These are phyloP conservation scores for Drosophila eugracilis DNA, from an alignment of 1,140 invertebrate species.

Conservation along the genomic window DNA sequence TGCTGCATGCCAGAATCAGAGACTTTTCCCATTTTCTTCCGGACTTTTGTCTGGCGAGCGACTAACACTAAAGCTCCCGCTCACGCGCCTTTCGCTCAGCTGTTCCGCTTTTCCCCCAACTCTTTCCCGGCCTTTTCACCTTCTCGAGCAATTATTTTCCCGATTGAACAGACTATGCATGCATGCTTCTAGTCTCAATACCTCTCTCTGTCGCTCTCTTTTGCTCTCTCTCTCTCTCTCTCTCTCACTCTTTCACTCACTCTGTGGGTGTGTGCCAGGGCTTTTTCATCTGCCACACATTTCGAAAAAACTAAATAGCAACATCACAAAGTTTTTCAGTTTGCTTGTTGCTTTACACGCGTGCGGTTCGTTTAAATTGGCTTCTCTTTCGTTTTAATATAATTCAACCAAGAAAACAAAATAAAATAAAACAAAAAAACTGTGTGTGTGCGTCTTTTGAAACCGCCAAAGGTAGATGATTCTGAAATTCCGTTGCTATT, in stretches of 20 bases:
- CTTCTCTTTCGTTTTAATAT: not conserved
- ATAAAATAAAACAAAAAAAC: not conserved
- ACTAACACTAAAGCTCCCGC: conserved; percentile 69
- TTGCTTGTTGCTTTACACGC: conserved; percentile 81
- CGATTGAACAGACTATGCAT: conserved; percentile 66
- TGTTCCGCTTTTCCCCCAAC: conserved; percentile 37
- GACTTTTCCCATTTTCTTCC: conserved; percentile 52
- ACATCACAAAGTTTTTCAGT: conserved; percentile 82
- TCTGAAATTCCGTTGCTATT: conserved; percentile 58
- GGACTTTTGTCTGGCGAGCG: conserved; percentile 64
- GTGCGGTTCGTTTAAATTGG: conserved; percentile 64
- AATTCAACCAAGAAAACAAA: not conserved
- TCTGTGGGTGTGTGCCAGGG: conserved; percentile 38
- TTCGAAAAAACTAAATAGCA: conserved; percentile 77
- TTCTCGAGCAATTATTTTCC: conserved; percentile 55
- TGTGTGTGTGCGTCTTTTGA: conserved; percentile 13
- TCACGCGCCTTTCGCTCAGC: conserved; percentile 59
- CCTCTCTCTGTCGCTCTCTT: not conserved
- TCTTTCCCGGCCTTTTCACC: not conserved
- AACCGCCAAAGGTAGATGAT: conserved; percentile 69
- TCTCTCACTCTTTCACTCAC: conserved; percentile 3
- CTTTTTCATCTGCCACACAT: conserved; percentile 73
- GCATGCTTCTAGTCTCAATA: conserved; percentile 22
- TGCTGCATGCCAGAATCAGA: conserved; percentile 44
- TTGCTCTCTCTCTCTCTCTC: not conserved